These are phyloP conservation scores for Cylas formicarius DNA, from an alignment of 1,140 invertebrate genomes.

Conservation along the genomic window DNA sequence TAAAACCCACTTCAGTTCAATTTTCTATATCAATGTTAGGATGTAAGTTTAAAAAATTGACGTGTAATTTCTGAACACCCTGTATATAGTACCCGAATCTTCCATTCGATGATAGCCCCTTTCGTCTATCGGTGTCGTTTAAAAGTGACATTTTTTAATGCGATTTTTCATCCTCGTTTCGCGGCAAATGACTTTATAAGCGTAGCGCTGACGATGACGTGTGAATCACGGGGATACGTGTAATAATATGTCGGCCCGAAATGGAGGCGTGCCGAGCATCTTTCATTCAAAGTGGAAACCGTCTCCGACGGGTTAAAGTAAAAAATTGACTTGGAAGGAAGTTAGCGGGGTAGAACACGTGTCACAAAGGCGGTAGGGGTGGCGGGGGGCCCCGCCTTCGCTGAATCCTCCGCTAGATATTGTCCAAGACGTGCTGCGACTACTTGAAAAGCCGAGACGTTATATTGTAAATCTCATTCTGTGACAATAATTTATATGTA, in stretches of 20 bases:
- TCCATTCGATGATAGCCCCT: too few species aligned
- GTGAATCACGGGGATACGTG: slow-evolving; percentile 8
- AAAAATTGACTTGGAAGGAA: slow-evolving; percentile 25
- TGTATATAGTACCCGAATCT: too few species aligned
- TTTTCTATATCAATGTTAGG: too few species aligned
- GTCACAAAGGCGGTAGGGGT: slow-evolving; percentile 23
- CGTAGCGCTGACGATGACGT: too few species aligned
- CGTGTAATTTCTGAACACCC: too few species aligned
- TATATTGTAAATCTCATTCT: slow-evolving; percentile 42
- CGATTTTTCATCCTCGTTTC: too few species aligned
- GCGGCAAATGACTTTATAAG: not conserved
- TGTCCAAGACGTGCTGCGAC: slow-evolving; percentile 32
- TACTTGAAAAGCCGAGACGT: slow-evolving; percentile 29
- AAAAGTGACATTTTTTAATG: too few species aligned
- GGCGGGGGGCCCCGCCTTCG: slow-evolving; percentile 15
- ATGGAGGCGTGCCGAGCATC: slow-evolving; percentile 6
- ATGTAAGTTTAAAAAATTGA: too few species aligned
- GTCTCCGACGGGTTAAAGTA: slow-evolving; percentile 2
- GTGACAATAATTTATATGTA: slow-evolving; percentile 42
- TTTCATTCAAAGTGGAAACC: slow-evolving; percentile 2
- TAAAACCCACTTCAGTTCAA: too few species aligned
- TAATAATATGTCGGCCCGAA: slow-evolving; percentile 9
- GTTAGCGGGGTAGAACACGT: slow-evolving; percentile 25
- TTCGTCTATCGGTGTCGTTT: too few species aligned
- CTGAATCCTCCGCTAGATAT: slow-evolving; percentile 33